phyloP scores from a whole-genome alignment of 2,113 vertebrate species.

The Pampusana beccarii region DNA sequence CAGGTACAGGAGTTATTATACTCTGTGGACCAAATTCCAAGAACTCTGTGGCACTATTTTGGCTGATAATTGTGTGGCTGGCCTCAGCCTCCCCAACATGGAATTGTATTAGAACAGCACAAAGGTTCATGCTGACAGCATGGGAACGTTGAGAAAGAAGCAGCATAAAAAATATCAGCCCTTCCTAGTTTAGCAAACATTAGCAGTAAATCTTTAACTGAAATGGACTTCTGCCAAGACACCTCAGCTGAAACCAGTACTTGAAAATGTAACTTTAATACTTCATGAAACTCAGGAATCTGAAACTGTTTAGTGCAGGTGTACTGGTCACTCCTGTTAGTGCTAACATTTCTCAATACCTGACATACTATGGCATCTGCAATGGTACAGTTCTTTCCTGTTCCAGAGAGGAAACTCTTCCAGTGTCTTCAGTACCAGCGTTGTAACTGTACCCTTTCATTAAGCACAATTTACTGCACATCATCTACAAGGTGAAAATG shows the following conservation, averaged over 20 bases:
- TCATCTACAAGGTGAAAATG: neutral
- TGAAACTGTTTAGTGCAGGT: neutral
- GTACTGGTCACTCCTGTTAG: neutral
- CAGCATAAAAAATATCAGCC: neutral
- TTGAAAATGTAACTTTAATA: slow-evolving; percentile 24
- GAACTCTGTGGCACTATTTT: neutral
- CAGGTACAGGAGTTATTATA: neutral
- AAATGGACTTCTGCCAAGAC: slow-evolving; percentile 5
- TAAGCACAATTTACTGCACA: neutral
- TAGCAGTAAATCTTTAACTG: slow-evolving; percentile 29
- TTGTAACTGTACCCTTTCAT: neutral
- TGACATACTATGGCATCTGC: neutral
- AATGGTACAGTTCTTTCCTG: neutral
- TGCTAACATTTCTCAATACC: neutral
- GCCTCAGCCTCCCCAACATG: neutral
- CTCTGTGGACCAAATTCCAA: neutral
- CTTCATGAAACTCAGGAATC: neutral
- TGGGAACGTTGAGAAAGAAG: slow-evolving; percentile 1
- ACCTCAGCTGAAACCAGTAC: neutral
- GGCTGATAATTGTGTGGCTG: neutral
- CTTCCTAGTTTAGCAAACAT: slow-evolving; percentile 22
- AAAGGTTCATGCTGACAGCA: slow-evolving; percentile 14
- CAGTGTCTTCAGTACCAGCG: neutral
- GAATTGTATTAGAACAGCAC: slow-evolving; percentile 8
- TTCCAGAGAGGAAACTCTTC: neutral